phyloP scores from a whole-genome alignment of 2,888 invertebrate genomes.

The Nephrotoma flavescens region DNA sequence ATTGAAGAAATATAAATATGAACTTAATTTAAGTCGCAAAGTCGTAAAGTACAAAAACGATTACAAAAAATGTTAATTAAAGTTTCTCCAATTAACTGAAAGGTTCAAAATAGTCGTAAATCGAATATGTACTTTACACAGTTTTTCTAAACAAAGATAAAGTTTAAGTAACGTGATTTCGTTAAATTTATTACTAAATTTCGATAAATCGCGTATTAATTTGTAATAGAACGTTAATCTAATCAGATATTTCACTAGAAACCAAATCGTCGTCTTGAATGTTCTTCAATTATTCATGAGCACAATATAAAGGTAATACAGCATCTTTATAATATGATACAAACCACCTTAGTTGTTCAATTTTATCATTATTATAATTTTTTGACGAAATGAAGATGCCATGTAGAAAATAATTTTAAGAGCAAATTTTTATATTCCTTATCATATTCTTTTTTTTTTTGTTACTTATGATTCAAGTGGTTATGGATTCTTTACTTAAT shows the following conservation, averaged over 20 bases:
- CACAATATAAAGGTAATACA: background rate
- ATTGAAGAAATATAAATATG: background rate
- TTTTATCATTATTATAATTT: background rate
- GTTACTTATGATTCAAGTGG: background rate
- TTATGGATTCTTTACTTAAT: background rate
- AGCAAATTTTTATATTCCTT: background rate
- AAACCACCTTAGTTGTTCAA: background rate
- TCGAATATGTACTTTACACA: background rate
- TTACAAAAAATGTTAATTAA: background rate
- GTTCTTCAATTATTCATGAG: background rate
- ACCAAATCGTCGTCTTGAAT: background rate
- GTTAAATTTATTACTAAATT: background rate
- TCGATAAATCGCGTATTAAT: background rate
- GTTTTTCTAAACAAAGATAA: background rate
- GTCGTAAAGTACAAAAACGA: background rate
- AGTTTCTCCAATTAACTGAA: background rate
- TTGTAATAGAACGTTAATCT: background rate
- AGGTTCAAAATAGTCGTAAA: background rate
- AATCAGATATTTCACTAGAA: background rate
- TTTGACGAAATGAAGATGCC: background rate
- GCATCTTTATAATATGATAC: background rate
- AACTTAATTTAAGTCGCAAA: background rate
- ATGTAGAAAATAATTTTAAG: background rate
- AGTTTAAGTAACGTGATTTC: background rate
- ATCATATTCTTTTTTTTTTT: background rate